Conservation (phyloP, 2,888 invertebrate species). For the Sinopyrophorus schimmeli region DNA sequence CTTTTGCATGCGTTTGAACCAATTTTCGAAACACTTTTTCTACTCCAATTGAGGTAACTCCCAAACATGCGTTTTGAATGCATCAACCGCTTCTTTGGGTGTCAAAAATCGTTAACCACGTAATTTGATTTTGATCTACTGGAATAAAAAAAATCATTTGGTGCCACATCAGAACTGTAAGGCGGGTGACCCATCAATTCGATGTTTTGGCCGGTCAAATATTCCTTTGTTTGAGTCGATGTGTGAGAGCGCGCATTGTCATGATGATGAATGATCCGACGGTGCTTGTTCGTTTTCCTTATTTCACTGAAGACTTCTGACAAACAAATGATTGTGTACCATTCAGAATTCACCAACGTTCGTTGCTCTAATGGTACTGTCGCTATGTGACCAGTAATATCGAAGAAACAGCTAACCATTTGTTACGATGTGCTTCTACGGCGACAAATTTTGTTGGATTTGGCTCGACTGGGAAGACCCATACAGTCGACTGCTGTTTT, state of each 20-base stretch:
- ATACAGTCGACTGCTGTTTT: slow-evolving; percentile 37
- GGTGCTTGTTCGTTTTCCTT: slow-evolving; percentile 25
- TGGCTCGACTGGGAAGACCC: slow-evolving; percentile 36
- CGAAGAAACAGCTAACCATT: slow-evolving; percentile 43
- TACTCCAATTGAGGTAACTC: slow-evolving; percentile 32
- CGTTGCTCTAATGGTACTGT: slow-evolving; percentile 35
- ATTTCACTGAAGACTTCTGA: slow-evolving; percentile 41
- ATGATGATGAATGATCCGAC: slow-evolving; percentile 28
- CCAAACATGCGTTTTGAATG: slow-evolving; percentile 37
- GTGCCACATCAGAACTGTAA: slow-evolving; percentile 36
- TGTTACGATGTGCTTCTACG: slow-evolving; percentile 33
- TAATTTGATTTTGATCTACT: slow-evolving; percentile 36
- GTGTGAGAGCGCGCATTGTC: slow-evolving; percentile 30
- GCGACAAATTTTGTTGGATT: slow-evolving; percentile 38
- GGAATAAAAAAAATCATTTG: slow-evolving; percentile 38
- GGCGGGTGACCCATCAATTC: slow-evolving; percentile 16
- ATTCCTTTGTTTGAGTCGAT: slow-evolving; percentile 30
- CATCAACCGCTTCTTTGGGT: slow-evolving; percentile 36
- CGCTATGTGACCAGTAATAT: slow-evolving; percentile 27
- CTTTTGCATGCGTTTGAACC: slow-evolving; percentile 38
- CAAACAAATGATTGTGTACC: slow-evolving; percentile 40
- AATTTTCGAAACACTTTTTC: slow-evolving; percentile 38
- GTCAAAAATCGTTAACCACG: slow-evolving; percentile 36
- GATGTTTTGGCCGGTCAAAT: slow-evolving; percentile 10
- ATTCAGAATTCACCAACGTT: slow-evolving; percentile 37